phyloP scores from a whole-genome alignment of 2,888 invertebrate species.

The Yponomeuta evonymella region DNA sequence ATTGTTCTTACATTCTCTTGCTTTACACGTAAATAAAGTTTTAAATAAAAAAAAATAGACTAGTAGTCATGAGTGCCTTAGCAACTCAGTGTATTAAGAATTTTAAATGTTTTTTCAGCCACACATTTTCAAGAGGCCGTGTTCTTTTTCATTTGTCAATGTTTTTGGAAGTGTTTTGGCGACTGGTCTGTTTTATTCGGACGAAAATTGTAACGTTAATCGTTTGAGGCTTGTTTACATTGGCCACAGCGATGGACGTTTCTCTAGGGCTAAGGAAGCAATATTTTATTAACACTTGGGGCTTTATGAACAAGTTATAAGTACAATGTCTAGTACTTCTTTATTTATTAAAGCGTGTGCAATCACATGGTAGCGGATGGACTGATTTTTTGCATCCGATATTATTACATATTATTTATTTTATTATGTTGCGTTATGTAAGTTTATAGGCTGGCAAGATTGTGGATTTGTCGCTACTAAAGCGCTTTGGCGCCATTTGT shows the following conservation, averaged over 20 bases:
- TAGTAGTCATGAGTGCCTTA: slow-evolving; percentile 70
- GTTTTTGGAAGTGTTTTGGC: slow-evolving; percentile 3
- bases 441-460: slow-evolving; percentile 37
- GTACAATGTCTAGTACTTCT: slow-evolving; percentile 33
- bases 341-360: slow-evolving; percentile 51
- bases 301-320: slow-evolving; percentile 14
- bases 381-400: slow-evolving; percentile 63
- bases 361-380: slow-evolving; percentile 61
- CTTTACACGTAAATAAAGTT: slow-evolving; percentile 46
- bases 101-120: slow-evolving; percentile 13
- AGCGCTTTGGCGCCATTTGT: slow-evolving; percentile 39
- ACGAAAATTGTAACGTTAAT: slow-evolving; percentile 1
- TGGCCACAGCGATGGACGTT: not conserved
- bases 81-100: slow-evolving; percentile 67
- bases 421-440: slow-evolving; percentile 28
- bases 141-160: not conserved
- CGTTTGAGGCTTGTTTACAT: slow-evolving; percentile 1
- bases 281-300: slow-evolving; percentile 10
- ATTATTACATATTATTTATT: slow-evolving; percentile 38
- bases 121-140: slow-evolving; percentile 1
- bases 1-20: slow-evolving; percentile 37
- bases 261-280: slow-evolving; percentile 7
- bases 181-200: slow-evolving; percentile 3
- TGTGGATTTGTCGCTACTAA: slow-evolving; percentile 42
- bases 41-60: slow-evolving; percentile 34